Percentiles rank a stretch among this genome's conserved stretches.
phyloP scores from a whole-genome alignment of 35 echinoderm and acorn worm species.

The Eucidaris tribuloides region DNA sequence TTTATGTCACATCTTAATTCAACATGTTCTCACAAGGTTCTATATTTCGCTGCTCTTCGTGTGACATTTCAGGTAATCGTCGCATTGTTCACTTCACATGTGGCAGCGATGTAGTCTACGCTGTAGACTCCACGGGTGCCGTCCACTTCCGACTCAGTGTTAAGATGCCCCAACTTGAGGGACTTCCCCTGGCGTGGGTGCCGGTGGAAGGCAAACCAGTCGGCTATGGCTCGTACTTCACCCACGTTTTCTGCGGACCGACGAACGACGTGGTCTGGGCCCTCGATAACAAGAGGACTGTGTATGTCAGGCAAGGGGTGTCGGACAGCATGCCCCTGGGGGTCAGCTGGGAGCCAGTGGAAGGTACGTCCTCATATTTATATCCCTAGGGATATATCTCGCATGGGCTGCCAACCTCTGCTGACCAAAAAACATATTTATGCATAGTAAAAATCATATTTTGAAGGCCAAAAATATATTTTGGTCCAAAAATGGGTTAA shows the following conservation, averaged over 20 bases:
- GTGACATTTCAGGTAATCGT: constrained; percentile 28
- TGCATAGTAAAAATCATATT: too few relatives aligned
- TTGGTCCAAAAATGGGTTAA: too few relatives aligned
- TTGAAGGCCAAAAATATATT: background rate
- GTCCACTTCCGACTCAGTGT: constrained; percentile 80
- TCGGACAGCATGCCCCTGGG: constrained; percentile 68
- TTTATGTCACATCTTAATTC: too few relatives aligned
- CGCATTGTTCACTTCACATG: constrained; percentile 77
- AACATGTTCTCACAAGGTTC: background rate
- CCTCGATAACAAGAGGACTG: constrained; percentile 76
- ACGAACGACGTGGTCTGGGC: constrained; percentile 85
- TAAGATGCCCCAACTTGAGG: constrained; percentile 52
- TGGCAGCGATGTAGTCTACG: constrained; percentile 81
- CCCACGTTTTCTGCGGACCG: constrained; percentile 63
- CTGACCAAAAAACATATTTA: too few relatives aligned
- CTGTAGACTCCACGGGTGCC: constrained; percentile 56
- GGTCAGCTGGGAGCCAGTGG: constrained; percentile 75
- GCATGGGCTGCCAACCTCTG: too few relatives aligned
- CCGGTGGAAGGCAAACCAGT: constrained; percentile 74
- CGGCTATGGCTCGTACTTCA: constrained; percentile 56
- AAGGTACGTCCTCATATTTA: constrained; percentile 58
- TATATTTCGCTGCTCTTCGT: background rate
- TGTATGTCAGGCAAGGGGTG: constrained; percentile 83
- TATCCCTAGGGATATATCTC: too few relatives aligned
- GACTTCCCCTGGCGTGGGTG: constrained; percentile 77